These are phyloP conservation scores for Stenoptilia bipunctidactyla DNA, from an alignment of 2,888 invertebrate species.

Conservation along the genomic window DNA sequence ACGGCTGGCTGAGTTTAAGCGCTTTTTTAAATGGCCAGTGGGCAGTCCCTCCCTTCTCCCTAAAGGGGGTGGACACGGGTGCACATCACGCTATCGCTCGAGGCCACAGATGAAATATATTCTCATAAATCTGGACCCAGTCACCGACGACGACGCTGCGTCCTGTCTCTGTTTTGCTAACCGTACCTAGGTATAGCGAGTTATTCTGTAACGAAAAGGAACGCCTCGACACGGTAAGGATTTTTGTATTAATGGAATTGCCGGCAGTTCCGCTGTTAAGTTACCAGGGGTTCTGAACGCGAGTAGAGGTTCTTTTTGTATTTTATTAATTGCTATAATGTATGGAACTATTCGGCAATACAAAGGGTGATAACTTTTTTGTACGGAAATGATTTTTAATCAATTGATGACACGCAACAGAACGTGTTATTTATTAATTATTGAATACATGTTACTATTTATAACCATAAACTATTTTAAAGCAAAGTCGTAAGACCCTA, in stretches of 20 bases:
- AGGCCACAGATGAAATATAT: constrained; percentile 50
- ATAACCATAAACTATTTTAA: no score
- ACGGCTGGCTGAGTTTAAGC: not conserved
- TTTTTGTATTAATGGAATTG: not conserved
- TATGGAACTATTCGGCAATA: no score
- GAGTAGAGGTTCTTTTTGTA: no score
- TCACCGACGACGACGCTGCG: constrained; percentile 7
- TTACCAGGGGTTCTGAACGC: no score
- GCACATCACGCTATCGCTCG: constrained; percentile 28
- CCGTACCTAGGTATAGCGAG: not conserved
- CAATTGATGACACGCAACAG: no score
- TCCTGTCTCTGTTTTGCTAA: constrained; percentile 4
- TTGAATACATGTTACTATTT: no score
- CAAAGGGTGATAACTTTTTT: no score
- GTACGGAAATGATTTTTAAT: no score
- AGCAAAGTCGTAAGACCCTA: no score
- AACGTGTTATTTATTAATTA: no score
- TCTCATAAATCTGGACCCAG: constrained; percentile 47
- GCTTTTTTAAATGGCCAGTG: constrained; percentile 4
- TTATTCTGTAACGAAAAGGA: constrained; percentile 5
- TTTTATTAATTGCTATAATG: no score
- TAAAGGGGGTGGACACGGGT: not conserved
- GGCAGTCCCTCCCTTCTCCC: constrained; percentile 1
- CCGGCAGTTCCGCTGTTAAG: not conserved
- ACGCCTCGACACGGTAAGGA: not conserved